Evolutionary conservation across 2,113 vertebrate genomes (phyloP).

Genomic region (Brienomyrus longianalis): DNA sequence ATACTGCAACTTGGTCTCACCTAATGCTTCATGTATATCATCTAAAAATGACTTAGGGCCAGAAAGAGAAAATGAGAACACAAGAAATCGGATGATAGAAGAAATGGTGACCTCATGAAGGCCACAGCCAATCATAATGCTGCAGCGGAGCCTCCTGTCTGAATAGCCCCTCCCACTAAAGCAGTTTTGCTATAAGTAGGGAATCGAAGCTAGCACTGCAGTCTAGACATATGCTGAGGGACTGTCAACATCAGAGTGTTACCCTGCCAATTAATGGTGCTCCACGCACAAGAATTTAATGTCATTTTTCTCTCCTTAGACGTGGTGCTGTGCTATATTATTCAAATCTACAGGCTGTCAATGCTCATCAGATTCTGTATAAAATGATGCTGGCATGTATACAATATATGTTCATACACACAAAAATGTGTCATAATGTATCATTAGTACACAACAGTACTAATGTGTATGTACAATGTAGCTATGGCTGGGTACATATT

Average conservation of each 20-base stretch:
- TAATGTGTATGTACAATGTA: background rate
- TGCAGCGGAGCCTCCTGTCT: too few species aligned
- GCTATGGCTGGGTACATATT: background rate
- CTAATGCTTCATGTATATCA: background rate
- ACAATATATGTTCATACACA: background rate
- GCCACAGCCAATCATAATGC: background rate
- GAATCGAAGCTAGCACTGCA: too few species aligned
- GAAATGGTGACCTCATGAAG: background rate
- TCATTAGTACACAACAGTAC: background rate
- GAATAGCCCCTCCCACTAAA: too few species aligned
- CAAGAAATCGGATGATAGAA: background rate
- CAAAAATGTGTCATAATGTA: background rate
- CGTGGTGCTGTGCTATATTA: too few species aligned
- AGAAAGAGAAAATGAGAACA: background rate
- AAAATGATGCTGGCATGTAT: background rate
- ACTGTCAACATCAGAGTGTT: too few species aligned
- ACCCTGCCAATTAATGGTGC: too few species aligned
- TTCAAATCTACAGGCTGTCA: too few species aligned
- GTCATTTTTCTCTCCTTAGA: too few species aligned
- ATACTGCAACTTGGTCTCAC: background rate
- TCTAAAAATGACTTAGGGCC: background rate
- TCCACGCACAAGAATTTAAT: too few species aligned
- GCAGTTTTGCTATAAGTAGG: too few species aligned
- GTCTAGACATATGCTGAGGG: too few species aligned
- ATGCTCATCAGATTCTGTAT: background rate